Evolutionary conservation across 2,888 invertebrate genomes (phyloP).

Genomic region (Mechanitis messenoides): DNA sequence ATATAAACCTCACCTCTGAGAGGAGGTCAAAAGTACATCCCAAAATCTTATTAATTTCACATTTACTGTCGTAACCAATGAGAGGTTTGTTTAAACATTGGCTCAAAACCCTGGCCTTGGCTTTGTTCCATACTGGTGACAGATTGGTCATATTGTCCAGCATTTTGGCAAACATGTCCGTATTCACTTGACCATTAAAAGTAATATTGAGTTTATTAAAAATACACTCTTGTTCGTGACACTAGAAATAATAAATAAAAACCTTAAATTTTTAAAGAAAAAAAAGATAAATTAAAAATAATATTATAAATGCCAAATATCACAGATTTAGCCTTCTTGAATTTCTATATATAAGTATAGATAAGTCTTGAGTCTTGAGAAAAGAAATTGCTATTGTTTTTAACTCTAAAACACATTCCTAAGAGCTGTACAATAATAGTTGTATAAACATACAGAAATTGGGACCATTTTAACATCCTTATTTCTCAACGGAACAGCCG

Average conservation of each 20-base stretch:
- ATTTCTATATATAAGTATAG: too few species aligned
- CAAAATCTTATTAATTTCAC: conserved; percentile 57
- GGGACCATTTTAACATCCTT: conserved; percentile 55
- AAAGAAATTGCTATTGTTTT: too few species aligned
- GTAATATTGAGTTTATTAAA: conserved; percentile 53
- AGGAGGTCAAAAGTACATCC: conserved; percentile 61
- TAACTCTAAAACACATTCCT: not conserved
- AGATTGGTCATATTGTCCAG: conserved; percentile 50
- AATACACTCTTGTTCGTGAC: conserved; percentile 55
- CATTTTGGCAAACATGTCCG: conserved; percentile 48
- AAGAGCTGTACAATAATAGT: not conserved
- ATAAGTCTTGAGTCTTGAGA: too few species aligned
- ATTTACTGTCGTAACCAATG: conserved; percentile 43
- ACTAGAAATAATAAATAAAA: conserved; percentile 39
- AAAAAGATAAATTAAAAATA: too few species aligned
- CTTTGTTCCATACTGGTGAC: conserved; percentile 51
- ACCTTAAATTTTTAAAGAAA: too few species aligned
- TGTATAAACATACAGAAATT: conserved; percentile 43
- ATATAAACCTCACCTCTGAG: conserved; percentile 48
- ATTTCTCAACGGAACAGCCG: conserved; percentile 32
- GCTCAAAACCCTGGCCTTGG: conserved; percentile 54
- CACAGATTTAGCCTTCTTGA: too few species aligned
- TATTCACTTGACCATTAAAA: conserved; percentile 43
- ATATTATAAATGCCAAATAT: too few species aligned
- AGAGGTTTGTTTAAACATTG: conserved; percentile 48